phyloP scores from a whole-genome alignment of 2,797 vertebrate genomes.

The Cyprinella venusta region DNA sequence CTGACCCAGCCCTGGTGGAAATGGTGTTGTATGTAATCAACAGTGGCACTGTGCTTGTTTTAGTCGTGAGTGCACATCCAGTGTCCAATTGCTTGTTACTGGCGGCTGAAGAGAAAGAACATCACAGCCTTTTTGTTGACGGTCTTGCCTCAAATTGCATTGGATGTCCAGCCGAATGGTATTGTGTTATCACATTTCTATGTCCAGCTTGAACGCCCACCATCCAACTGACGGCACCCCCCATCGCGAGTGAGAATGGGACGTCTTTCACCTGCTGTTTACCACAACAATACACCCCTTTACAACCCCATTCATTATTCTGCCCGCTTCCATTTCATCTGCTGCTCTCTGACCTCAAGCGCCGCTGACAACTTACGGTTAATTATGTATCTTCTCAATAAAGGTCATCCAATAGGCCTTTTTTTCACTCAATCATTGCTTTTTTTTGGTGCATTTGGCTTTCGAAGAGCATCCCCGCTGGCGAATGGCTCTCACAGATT shows the following conservation, averaged over 20 bases:
- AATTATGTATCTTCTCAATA: slow-evolving; percentile 1
- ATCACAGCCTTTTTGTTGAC: not conserved
- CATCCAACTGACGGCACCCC: slow-evolving; percentile 44
- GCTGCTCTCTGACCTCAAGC: not conserved
- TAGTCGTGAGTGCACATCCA: not conserved
- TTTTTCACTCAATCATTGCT: slow-evolving; percentile 1
- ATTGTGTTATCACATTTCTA: slow-evolving; percentile 56
- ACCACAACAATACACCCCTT: not conserved
- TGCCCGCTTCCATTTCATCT: not conserved
- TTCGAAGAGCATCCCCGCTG: not conserved
- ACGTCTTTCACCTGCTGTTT: slow-evolving; percentile 37
- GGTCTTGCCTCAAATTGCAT: not conserved
- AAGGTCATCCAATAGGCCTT: not conserved
- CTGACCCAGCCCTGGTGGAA: not conserved
- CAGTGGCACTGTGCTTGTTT: not conserved
- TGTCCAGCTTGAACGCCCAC: slow-evolving; percentile 52
- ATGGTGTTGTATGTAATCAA: not conserved
- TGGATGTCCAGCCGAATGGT: not conserved
- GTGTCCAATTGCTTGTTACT: not conserved
- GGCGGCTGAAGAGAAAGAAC: not conserved
- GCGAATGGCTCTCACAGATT: slow-evolving; percentile 8
- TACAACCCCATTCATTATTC: not conserved
- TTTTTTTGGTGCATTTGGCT: not conserved
- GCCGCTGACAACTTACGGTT: not conserved
- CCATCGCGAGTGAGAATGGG: slow-evolving; percentile 17